Base-by-base conservation (phyloP, 2,888 invertebrate genomes). In the Drosophila quinaria region DNA sequence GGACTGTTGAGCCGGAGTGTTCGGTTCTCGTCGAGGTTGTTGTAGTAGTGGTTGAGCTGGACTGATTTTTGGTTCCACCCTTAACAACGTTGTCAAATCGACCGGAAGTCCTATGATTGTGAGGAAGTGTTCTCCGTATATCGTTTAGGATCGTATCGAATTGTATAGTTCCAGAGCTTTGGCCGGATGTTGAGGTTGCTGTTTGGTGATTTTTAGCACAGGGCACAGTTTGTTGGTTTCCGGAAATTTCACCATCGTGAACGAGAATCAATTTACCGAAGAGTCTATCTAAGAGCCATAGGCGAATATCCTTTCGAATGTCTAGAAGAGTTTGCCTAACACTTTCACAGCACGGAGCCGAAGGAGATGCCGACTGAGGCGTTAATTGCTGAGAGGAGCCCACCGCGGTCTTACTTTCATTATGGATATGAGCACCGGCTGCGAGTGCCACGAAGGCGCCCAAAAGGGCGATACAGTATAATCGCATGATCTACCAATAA, bases 251-350 rank as follows among this genome's bases (percentile, higher is more conserved):
- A 17, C 63, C 74, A 37, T 88, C 82, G 35, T 83, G 62, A 15
- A 54, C 25, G 2, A 86, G 54, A 49, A 88, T 17, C 5, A 83
- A 39, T 54, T 82, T 83, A 35, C 82, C 88, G 49, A 83, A 85
- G 5, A 83, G 77, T 50, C 82, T 68, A 63, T 83, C 82, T 29
- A 83, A 68, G 4, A 83, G 70, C 82, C 82, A 83, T 31, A 83
- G 55, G 0, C 82, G 82, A 29, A 83, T 83, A 65, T 83, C 82
- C 44, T 83, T 83, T n/a, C 86, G 76, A 49, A 83, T 83, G 17
- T 83, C 83, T 50, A 83, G 22, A 22, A 83, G 74, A 37, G 80
- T 80, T 86, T 88, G 89, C 35, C 83, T 55, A 37, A 83, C 82
- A 82, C 86, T 67, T 76, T 83, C 88, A 82, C 82, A 83, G 72